Conservation (phyloP, 1,140 invertebrate species). For the Lamellibrachia luymesi region DNA sequence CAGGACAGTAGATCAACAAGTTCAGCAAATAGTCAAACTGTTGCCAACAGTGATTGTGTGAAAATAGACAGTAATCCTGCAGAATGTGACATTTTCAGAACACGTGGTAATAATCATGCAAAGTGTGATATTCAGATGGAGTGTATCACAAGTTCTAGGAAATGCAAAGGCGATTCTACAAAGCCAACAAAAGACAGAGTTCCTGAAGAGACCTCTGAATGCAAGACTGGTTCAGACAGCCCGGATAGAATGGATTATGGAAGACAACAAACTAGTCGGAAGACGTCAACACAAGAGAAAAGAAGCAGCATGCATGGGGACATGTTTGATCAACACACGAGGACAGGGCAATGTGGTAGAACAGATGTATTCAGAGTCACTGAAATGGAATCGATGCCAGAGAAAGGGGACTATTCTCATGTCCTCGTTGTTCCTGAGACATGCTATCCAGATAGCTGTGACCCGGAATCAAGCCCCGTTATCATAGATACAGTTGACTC, state of each 20-base stretch:
- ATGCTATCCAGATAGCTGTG: constrained; percentile 4
- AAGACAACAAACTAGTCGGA: neutral
- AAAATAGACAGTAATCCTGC: neutral
- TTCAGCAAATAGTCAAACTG: neutral
- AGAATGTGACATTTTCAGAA: neutral
- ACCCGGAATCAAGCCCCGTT: neutral
- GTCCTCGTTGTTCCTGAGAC: neutral
- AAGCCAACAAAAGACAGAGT: neutral
- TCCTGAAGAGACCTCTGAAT: neutral
- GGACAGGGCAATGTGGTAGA: neutral
- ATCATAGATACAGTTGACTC: neutral
- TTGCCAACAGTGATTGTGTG: neutral
- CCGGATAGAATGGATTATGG: neutral
- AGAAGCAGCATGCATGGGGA: neutral
- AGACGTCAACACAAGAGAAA: neutral
- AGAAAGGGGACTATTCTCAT: neutral
- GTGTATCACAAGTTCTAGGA: neutral
- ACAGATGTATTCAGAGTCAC: neutral
- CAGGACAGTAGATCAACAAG: neutral
- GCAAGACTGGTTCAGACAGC: neutral
- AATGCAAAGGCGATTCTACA: neutral
- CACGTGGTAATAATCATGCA: neutral
- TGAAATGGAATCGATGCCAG: neutral
- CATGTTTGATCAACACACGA: neutral
- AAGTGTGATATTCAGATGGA: neutral